These are phyloP conservation scores for Coelopa pilipes DNA, from an alignment of 2,888 invertebrate genomes.

Conservation along the genomic window DNA sequence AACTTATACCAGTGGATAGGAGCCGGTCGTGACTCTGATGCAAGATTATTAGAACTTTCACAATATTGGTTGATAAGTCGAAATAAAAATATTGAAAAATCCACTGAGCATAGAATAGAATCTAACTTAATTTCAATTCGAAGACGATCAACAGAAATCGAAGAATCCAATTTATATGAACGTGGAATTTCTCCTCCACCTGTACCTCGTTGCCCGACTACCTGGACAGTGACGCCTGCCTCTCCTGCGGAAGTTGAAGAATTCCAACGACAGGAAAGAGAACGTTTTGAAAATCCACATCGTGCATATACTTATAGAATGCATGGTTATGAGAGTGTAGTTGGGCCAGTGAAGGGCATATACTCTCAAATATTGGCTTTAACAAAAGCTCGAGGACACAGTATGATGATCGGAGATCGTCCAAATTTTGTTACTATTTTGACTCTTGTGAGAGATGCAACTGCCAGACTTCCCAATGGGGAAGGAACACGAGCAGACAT, in stretches of 20 bases:
- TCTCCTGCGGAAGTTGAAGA: conserved; percentile 80
- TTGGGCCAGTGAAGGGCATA: conserved; percentile 84
- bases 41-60: conserved; percentile 78
- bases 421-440: conserved; percentile 92
- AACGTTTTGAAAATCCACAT: conserved; percentile 88
- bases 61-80: conserved; percentile 81
- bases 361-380: conserved; percentile 74
- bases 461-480: conserved; percentile 92
- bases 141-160: conserved; percentile 59
- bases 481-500: conserved; percentile 91
- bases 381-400: conserved; percentile 81
- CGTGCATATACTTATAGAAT: conserved; percentile 90
- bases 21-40: conserved; percentile 89
- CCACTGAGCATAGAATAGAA: conserved; percentile 36
- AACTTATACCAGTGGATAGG: conserved; percentile 86
- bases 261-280: conserved; percentile 83
- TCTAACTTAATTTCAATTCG: conserved; percentile 37
- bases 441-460: conserved; percentile 92
- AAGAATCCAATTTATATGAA: conserved; percentile 33
- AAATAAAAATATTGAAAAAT: conserved; percentile 64
- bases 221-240: conserved; percentile 85
- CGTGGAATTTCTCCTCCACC: conserved; percentile 66
- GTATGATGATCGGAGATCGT: conserved; percentile 81
- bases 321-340: conserved; percentile 86
- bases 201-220: conserved; percentile 77